Conservation (phyloP, 2,797 vertebrate species). For the Darevskia nairensis region DNA sequence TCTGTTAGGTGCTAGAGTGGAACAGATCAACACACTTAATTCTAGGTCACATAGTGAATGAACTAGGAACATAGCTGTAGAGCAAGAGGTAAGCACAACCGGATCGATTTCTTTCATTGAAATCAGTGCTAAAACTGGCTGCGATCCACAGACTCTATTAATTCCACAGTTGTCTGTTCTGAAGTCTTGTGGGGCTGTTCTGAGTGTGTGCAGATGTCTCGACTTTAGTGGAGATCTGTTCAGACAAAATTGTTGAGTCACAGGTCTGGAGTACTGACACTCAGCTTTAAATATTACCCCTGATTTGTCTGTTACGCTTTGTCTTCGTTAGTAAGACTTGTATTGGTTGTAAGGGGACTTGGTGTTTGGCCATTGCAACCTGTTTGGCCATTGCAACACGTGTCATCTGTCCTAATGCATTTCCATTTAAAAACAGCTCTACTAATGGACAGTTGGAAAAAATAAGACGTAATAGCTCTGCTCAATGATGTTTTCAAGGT, state of each 20-base stretch:
- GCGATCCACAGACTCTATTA: constrained; percentile 5
- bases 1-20: accelerated
- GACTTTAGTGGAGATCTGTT: not conserved
- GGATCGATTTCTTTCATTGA: not conserved
- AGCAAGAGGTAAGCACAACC: constrained; percentile 9
- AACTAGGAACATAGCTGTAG: constrained; percentile 22
- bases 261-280: constrained; percentile 2
- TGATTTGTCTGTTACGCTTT: not conserved
- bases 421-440: not conserved
- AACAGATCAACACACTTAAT: not conserved
- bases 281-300: not conserved
- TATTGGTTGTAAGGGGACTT: constrained; percentile 16
- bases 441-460: constrained; percentile 1
- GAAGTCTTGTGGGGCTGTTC: constrained; percentile 7
- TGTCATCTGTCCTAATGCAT: constrained; percentile 13
- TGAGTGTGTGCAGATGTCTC: not conserved
- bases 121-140: constrained; percentile 25
- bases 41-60: not conserved
- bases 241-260: constrained; percentile 24
- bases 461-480: not conserved
- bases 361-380: not conserved
- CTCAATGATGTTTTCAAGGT: constrained; percentile 11
- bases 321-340: constrained; percentile 24
- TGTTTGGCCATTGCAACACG: not conserved
- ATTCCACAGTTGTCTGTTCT: constrained; percentile 21